Percentiles rank a stretch among this genome's conserved stretches.
phyloP scores from a whole-genome alignment of 2,113 vertebrate species.

The Progne subis region DNA sequence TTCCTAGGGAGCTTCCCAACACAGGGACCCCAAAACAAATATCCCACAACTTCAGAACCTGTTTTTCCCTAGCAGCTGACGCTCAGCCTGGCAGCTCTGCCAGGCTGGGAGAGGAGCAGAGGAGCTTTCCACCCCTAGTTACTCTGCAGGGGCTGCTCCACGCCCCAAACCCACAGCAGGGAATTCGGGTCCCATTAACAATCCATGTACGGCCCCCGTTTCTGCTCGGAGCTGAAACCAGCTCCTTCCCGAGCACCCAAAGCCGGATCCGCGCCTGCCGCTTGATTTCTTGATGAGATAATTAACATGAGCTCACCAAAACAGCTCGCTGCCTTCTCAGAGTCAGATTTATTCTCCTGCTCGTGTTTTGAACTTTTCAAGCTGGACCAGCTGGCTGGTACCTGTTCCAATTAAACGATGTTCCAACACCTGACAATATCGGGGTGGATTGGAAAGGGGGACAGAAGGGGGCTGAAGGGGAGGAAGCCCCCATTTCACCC shows the following conservation, averaged over 20 bases:
- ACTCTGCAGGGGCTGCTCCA: background rate
- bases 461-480: background rate
- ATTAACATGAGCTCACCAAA: background rate
- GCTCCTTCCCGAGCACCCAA: rapidly evolving
- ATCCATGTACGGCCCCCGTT: rapidly evolving
- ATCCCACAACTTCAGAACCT: rapidly evolving
- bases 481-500: background rate
- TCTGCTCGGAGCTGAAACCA: background rate
- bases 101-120: background rate
- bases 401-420: background rate
- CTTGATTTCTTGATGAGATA: rapidly evolving
- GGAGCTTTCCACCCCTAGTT: background rate
- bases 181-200: rapidly evolving
- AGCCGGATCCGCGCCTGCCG: rapidly evolving
- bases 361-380: rapidly evolving
- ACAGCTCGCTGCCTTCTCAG: rapidly evolving
- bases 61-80: background rate
- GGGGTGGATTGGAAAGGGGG: background rate
- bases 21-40: background rate
- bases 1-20: background rate
- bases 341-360: rapidly evolving
- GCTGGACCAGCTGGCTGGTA: background rate
- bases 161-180: rapidly evolving
- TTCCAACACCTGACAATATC: background rate
- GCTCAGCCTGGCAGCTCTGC: background rate